phyloP scores from a whole-genome alignment of 2,888 invertebrate species.

The Tenthredo mesomela region DNA sequence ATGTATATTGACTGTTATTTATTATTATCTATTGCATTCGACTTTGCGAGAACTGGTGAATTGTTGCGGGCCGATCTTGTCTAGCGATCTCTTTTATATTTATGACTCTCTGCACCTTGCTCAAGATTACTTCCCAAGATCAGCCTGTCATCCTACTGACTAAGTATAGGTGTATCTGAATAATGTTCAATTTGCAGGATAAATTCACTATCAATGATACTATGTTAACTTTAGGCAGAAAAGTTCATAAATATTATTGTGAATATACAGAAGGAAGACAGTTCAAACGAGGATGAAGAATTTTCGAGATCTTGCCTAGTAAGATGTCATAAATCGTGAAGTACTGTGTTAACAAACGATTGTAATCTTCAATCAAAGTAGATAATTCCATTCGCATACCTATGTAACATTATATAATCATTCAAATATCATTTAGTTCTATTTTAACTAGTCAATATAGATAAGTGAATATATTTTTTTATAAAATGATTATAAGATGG shows the following conservation, averaged over 20 bases:
- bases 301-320: not conserved
- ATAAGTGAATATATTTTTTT: conserved; percentile 75
- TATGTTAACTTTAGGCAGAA: not conserved
- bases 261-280: not conserved
- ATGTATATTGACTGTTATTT: not conserved
- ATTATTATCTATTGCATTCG: not conserved
- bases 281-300: not conserved
- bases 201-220: not conserved
- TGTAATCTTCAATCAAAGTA: not conserved
- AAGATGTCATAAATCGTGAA: not conserved
- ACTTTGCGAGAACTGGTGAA: not conserved
- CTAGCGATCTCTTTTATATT: conserved; percentile 14
- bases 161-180: not conserved
- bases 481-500: conserved; percentile 61
- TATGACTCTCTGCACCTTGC: not conserved
- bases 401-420: conserved; percentile 30
- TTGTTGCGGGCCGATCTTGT: conserved; percentile 15
- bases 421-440: conserved; percentile 38
- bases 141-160: conserved; percentile 6
- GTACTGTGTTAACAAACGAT: not conserved
- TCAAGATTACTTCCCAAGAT: conserved; percentile 27
- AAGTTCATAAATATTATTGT: conserved; percentile 26
- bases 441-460: conserved; percentile 73
- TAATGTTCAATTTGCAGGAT: not conserved
- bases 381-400: not conserved